Evolutionary conservation across 2,888 invertebrate species (phyloP).

Genomic region (Drosophila leonis): DNA sequence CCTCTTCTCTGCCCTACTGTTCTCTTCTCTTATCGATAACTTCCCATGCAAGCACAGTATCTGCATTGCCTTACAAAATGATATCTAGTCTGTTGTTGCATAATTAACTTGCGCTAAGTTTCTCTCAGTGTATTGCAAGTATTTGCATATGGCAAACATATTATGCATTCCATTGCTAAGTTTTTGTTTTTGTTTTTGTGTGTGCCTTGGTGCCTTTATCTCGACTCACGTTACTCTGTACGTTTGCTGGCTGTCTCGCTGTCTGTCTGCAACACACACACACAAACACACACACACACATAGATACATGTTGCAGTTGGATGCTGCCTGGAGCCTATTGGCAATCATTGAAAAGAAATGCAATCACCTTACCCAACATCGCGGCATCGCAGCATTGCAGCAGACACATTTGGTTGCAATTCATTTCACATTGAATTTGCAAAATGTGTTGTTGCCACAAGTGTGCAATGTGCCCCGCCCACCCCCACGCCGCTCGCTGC

Average conservation of each 20-base stretch:
- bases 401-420: conserved; percentile 67
- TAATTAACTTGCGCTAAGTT: conserved; percentile 3
- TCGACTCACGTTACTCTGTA: conserved; percentile 36
- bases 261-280: conserved; percentile 5
- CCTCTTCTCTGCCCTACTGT: too few species aligned
- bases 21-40: background rate
- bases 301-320: conserved; percentile 27
- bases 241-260: conserved; percentile 22
- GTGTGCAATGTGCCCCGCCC: conserved; percentile 9
- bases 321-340: conserved; percentile 53
- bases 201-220: conserved; percentile 27
- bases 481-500: conserved; percentile 23
- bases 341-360: conserved; percentile 78
- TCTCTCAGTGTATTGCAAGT: conserved; percentile 51
- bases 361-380: conserved; percentile 72
- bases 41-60: background rate
- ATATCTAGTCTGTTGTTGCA: background rate
- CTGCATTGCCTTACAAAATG: background rate
- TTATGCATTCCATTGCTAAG: conserved; percentile 63
- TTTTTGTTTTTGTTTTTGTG: conserved; percentile 6
- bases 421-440: conserved; percentile 70
- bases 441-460: conserved; percentile 45
- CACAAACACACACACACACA: background rate
- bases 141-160: conserved; percentile 74
- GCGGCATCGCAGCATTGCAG: conserved; percentile 27